Conservation (phyloP, 1,140 invertebrate species). For the Diuraphis noxia region DNA sequence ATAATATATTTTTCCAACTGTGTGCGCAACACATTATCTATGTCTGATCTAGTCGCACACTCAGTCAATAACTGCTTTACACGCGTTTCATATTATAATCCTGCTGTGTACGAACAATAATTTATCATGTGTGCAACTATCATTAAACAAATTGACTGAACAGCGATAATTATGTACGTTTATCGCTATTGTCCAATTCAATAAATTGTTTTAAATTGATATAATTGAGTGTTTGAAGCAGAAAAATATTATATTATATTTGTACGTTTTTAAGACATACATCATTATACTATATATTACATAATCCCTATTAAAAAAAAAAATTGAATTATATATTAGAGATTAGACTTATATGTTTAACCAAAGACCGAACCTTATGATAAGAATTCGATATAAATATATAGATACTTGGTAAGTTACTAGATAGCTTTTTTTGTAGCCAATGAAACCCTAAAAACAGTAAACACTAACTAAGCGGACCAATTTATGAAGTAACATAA, state of each 20-base stretch:
- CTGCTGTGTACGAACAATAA: background rate
- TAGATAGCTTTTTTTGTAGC: background rate
- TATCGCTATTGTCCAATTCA: background rate
- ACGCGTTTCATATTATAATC: background rate
- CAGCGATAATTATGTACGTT: background rate
- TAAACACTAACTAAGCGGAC: background rate
- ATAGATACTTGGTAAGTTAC: background rate
- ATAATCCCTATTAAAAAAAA: too few species aligned
- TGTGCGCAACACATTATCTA: too few species aligned
- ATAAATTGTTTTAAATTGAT: background rate
- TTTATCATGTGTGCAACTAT: background rate
- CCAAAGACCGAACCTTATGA: too few species aligned
- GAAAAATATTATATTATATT: background rate
- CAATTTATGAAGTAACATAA: background rate
- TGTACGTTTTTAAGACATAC: background rate
- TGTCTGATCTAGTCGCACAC: background rate
- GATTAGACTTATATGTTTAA: too few species aligned
- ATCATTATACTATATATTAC: background rate
- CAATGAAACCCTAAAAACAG: background rate
- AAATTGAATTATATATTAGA: too few species aligned
- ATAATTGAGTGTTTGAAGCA: background rate
- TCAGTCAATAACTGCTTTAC: background rate
- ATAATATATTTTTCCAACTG: background rate
- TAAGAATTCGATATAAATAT: background rate
- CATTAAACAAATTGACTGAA: background rate